A percentile compares a stretch with the other conserved stretches of the same genome.
phyloP scores from a whole-genome alignment of 2,888 invertebrate genomes.

The Adineta ricciae region DNA sequence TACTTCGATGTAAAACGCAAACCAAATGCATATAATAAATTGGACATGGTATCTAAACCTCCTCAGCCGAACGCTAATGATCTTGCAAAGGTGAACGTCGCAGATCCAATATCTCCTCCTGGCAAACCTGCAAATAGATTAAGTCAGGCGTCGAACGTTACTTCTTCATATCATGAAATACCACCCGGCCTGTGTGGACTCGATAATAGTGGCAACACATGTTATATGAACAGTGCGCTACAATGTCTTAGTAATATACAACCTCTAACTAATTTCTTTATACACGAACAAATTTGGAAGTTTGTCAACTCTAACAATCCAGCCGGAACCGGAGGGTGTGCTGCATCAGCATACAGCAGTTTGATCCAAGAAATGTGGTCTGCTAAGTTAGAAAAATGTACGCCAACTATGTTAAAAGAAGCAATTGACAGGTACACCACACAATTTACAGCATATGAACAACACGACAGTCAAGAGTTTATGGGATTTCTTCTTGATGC shows the following conservation, averaged over 20 bases:
- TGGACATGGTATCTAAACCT: too few species aligned
- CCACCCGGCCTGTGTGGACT: constrained; percentile 40
- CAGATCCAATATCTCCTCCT: too few species aligned
- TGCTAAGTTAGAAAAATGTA: constrained; percentile 43
- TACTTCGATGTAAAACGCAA: too few species aligned
- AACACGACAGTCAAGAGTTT: constrained; percentile 36
- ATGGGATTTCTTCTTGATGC: constrained; percentile 35
- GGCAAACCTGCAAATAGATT: too few species aligned
- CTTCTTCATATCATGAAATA: too few species aligned
- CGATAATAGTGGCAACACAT: constrained; percentile 36
- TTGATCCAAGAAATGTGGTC: constrained; percentile 36
- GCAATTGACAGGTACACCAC: constrained; percentile 35
- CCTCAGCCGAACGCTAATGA: too few species aligned
- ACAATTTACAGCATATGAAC: constrained; percentile 35
- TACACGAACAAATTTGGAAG: constrained; percentile 49
- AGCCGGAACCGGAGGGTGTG: constrained; percentile 51
- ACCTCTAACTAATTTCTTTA: constrained; percentile 54
- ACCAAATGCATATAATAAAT: too few species aligned
- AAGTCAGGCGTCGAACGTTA: too few species aligned
- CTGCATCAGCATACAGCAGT: constrained; percentile 35
- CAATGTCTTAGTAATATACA: constrained; percentile 52
- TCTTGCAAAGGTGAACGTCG: too few species aligned
- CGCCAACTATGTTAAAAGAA: constrained; percentile 53
- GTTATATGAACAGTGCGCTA: constrained; percentile 36
- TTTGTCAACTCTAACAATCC: constrained; percentile 57